phyloP scores from a whole-genome alignment of 2,113 vertebrate species.

The Megaleporinus macrocephalus region DNA sequence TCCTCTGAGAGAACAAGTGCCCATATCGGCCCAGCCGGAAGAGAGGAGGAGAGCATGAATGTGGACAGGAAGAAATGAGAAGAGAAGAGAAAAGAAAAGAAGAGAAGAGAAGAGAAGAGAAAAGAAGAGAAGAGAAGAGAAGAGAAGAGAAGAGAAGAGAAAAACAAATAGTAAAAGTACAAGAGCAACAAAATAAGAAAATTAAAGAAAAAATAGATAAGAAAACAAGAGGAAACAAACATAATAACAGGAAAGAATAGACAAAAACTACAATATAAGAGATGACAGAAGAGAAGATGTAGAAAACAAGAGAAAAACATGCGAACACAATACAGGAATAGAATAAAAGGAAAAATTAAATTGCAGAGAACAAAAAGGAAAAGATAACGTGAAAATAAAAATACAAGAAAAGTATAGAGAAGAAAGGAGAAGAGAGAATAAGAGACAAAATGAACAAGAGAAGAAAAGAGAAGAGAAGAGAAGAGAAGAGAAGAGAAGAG shows the following conservation, averaged over 20 bases:
- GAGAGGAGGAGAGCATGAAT: constrained; percentile 62
- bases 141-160: constrained; percentile 58
- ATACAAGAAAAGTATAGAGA: background rate
- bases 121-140: constrained; percentile 79
- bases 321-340: no score
- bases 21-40: constrained; percentile 63
- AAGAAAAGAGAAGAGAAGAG: constrained; percentile 44
- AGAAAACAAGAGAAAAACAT: constrained; percentile 61
- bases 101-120: constrained; percentile 60
- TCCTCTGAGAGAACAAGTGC: constrained; percentile 69
- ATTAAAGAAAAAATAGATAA: background rate
- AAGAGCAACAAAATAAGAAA: background rate
- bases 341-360: background rate
- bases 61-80: constrained; percentile 76
- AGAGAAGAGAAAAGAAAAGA: constrained; percentile 16
- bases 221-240: constrained; percentile 69
- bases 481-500: background rate
- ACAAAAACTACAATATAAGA: no score
- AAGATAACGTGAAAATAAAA: constrained; percentile 49
- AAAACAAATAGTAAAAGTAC: background rate
- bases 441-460: constrained; percentile 72
- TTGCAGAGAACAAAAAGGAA: background rate
- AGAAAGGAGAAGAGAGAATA: constrained; percentile 25
- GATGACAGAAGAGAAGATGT: constrained; percentile 75
- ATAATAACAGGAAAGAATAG: constrained; percentile 48